Evolutionary conservation across 2,113 vertebrate genomes (phyloP).

Genomic region (Dipodomys ordii): DNA sequence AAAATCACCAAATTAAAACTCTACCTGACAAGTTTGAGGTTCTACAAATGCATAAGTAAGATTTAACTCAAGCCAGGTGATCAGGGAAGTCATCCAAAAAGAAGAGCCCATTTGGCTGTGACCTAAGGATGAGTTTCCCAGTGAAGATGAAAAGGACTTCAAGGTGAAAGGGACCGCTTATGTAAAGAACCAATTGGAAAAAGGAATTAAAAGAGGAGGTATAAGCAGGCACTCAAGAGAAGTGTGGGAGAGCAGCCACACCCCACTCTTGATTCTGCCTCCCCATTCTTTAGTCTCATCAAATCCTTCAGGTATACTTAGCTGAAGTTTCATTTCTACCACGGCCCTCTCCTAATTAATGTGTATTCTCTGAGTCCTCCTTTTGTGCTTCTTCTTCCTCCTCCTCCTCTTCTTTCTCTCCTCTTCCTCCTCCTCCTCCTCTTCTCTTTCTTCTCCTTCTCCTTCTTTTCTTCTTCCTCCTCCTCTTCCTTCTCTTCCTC

Average conservation of each 20-base stretch:
- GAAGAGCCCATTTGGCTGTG: neutral
- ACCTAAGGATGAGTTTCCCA: neutral
- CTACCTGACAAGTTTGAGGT: neutral
- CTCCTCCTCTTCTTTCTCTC: no score
- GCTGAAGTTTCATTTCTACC: neutral
- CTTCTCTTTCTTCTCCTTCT: neutral
- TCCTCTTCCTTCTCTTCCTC: neutral
- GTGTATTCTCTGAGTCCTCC: neutral
- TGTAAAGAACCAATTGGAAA: neutral
- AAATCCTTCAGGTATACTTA: neutral
- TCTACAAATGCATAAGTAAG: neutral
- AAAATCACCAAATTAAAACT: slow-evolving; percentile 2
- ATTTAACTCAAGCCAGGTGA: neutral
- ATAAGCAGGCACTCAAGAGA: neutral
- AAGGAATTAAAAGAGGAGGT: neutral
- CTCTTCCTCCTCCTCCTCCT: no score
- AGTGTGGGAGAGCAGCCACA: neutral
- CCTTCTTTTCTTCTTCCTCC: neutral
- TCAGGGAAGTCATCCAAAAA: slow-evolving; percentile 11
- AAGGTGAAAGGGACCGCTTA: neutral
- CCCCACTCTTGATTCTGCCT: neutral
- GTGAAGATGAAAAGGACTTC: neutral
- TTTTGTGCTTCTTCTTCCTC: neutral
- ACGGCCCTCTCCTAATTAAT: neutral
- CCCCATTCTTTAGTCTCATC: neutral